These are phyloP conservation scores for Aspiorhynchus laticeps DNA, from an alignment of 2,113 vertebrate genomes.

Conservation along the genomic window DNA sequence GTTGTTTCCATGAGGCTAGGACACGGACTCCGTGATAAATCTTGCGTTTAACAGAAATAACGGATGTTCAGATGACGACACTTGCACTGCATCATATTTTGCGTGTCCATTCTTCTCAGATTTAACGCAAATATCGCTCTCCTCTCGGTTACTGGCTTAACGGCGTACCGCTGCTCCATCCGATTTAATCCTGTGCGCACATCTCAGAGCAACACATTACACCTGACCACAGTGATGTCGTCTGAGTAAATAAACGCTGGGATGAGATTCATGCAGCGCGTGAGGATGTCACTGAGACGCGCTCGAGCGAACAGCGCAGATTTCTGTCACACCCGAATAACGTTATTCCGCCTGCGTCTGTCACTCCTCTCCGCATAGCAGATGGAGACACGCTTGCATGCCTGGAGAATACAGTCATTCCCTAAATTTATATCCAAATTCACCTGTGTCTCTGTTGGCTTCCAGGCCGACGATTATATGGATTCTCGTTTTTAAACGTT, in stretches of 20 bases:
- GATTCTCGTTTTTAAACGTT: not conserved
- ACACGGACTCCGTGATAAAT: not conserved
- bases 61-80: conserved; percentile 36
- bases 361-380: conserved; percentile 27
- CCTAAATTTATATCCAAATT: not conserved
- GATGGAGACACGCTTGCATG: not conserved
- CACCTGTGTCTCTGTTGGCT: fast-evolving
- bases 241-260: not conserved
- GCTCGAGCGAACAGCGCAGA: conserved; percentile 32
- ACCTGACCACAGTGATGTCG: conserved; percentile 10
- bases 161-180: conserved; percentile 16
- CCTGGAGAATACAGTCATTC: not conserved
- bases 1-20: not conserved
- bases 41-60: conserved; percentile 5
- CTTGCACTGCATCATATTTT: conserved; percentile 32
- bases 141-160: conserved; percentile 24
- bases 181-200: conserved; percentile 30
- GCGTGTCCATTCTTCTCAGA: conserved; percentile 35
- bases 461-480: not conserved
- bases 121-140: conserved; percentile 23
- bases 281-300: not conserved
- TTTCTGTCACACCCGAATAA: conserved; percentile 38
- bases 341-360: conserved; percentile 32
- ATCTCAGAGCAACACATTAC: not conserved
- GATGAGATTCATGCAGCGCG: not conserved